Evolutionary conservation across 2,888 invertebrate genomes (phyloP).

Genomic region (Xylota sylvarum): DNA sequence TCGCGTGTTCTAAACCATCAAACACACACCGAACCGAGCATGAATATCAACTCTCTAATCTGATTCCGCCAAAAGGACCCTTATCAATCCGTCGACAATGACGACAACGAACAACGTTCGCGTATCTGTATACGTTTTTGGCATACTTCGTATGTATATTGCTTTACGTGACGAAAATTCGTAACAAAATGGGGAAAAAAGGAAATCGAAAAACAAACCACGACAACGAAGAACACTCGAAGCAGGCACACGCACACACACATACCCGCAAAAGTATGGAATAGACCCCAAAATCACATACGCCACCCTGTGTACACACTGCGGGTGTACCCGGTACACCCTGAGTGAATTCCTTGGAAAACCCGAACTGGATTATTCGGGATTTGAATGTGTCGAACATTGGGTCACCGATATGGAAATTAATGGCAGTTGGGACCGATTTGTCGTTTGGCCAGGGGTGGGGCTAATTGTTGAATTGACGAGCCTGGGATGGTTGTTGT

Average conservation of each 20-base stretch:
- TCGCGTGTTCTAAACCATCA: conserved; percentile 37
- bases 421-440: conserved; percentile 60
- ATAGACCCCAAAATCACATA: conserved; percentile 18
- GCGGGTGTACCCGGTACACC: background rate
- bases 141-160: conserved; percentile 62
- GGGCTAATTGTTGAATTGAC: conserved; percentile 72
- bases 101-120: conserved; percentile 9
- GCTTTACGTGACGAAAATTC: conserved; percentile 70
- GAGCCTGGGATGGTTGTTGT: conserved; percentile 53
- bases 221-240: conserved; percentile 17
- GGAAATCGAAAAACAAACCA: background rate
- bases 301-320: conserved; percentile 13
- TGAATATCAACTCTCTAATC: conserved; percentile 70
- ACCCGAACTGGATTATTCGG: conserved; percentile 62
- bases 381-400: conserved; percentile 69
- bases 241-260: conserved; percentile 17
- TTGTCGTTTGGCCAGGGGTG: conserved; percentile 36
- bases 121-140: conserved; percentile 33
- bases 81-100: conserved; percentile 45
- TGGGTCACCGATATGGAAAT: conserved; percentile 74
- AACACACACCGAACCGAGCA: conserved; percentile 37
- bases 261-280: conserved; percentile 12
- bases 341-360: conserved; percentile 37
- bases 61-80: conserved; percentile 57
- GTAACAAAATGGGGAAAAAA: conserved; percentile 14